These are phyloP conservation scores for Tachystola acroxantha DNA, from an alignment of 2,888 invertebrate genomes.

Conservation along the genomic window DNA sequence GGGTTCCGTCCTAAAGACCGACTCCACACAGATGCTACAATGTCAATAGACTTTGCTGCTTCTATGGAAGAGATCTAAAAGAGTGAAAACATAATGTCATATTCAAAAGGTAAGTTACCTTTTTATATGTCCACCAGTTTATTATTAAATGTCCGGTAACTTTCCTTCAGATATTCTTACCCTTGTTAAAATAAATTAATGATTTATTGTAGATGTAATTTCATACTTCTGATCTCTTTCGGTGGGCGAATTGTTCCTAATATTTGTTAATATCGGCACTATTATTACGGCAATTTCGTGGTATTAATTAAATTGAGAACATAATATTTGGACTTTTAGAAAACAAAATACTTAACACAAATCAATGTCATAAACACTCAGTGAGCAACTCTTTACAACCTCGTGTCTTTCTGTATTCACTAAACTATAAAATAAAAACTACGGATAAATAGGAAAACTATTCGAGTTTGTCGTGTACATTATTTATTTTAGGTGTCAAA, in stretches of 20 bases:
- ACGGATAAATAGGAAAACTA: conserved; percentile 47
- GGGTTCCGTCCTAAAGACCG: conserved; percentile 3
- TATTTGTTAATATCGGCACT: conserved; percentile 18
- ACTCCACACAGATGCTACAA: too few species aligned
- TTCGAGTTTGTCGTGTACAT: conserved; percentile 39
- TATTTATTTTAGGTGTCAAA: too few species aligned
- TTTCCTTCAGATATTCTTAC: too few species aligned
- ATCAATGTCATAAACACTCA: conserved; percentile 17
- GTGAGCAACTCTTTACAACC: conserved; percentile 43
- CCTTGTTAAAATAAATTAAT: background rate
- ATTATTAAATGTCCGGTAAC: too few species aligned
- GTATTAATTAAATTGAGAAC: background rate
- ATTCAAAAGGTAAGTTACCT: too few species aligned
- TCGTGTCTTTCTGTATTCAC: conserved; percentile 27
- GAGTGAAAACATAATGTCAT: too few species aligned
- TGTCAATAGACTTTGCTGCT: too few species aligned
- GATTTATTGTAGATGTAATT: conserved; percentile 14
- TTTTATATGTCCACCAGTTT: background rate
- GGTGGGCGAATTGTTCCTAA: conserved; percentile 29
- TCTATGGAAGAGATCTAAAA: too few species aligned
- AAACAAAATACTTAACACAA: conserved; percentile 14
- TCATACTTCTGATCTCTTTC: conserved; percentile 25
- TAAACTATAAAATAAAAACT: conserved; percentile 31
- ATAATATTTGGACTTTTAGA: conserved; percentile 22
- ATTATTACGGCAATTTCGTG: background rate